Evolutionary conservation across 2,113 vertebrate genomes (phyloP), one percentile per base, ranked within the genome.

Genomic region (Rhabdornis inornatus): DNA sequence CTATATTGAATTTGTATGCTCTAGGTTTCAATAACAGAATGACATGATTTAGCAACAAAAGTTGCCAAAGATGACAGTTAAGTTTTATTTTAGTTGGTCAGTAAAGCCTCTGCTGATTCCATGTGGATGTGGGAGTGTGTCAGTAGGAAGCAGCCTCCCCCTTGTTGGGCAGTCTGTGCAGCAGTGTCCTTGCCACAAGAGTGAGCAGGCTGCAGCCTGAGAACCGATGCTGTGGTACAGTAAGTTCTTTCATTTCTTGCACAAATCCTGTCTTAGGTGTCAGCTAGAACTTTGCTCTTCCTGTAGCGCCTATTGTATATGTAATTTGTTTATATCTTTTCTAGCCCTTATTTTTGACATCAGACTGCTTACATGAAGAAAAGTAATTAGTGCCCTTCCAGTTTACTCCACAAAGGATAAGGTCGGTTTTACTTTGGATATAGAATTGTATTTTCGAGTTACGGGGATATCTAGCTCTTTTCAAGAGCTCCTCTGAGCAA

Each of bases 201-300:
- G 44, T n/a, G 55, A 84, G 71, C 82, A 66, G 63, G 25, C 87
- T 91, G 75, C 20, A 88, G 90, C 68, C 82, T 88, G 79, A 95
- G 71, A 94, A 90, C 60, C 52, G 39, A 1, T 31, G 39, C 56
- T 2, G 1, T 50, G 65, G 55, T 27, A 95, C 85, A 96, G 37
- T 83, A 86, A 74, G 27, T 72, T 94, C 88, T 93, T 96, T 95
- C 47, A 88, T 74, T 90, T 90, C 68, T 90, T 83, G 50, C 63
- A 92, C 15, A 0, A 89, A 92, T 91, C 33, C 61, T 2, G 1
- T 42, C 78, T 81, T 52, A 60, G 61, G 53, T 91, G 91, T 74
- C 89, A 95, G 57, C 74, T 94, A 92, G 72, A 87, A 92, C 56
- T 92, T 78, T 75, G 84, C 40, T 92, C 9, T 81, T 76, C 17